A percentile compares a stretch with the other conserved stretches of the same genome.
phyloP scores from a whole-genome alignment of 2,113 vertebrate species.

The Neodontobutis hainanensis region DNA sequence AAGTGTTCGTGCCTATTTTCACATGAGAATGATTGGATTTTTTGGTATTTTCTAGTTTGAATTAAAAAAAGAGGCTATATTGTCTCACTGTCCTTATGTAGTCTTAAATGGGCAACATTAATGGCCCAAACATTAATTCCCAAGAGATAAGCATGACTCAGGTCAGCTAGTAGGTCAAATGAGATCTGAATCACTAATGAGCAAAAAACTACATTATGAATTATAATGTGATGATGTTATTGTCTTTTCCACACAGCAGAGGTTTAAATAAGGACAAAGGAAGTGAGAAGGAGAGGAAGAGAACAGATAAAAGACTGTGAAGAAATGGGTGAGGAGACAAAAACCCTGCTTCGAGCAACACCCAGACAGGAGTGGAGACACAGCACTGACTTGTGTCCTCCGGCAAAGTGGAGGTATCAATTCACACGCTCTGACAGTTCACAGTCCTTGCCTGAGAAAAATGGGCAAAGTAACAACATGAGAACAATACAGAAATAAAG shows the following conservation, averaged over 20 bases:
- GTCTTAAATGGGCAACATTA: neutral
- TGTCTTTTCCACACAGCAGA: neutral
- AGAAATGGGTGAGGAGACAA: slow-evolving; percentile 10
- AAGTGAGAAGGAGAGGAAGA: neutral
- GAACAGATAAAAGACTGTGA: slow-evolving; percentile 14
- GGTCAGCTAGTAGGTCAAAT: slow-evolving; percentile 19
- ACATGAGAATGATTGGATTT: no score
- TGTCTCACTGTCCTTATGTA: neutral
- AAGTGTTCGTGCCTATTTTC: slow-evolving; percentile 2
- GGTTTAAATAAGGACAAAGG: neutral
- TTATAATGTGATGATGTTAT: slow-evolving; percentile 8
- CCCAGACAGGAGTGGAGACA: slow-evolving; percentile 15
- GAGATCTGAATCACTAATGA: slow-evolving; percentile 26
- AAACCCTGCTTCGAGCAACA: slow-evolving; percentile 18
- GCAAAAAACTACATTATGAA: slow-evolving; percentile 15
- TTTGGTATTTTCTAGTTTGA: neutral
- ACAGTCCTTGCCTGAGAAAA: slow-evolving; percentile 10
- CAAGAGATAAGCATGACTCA: neutral
- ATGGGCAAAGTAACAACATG: neutral
- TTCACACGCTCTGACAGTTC: slow-evolving; percentile 34
- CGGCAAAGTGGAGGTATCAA: slow-evolving; percentile 38
- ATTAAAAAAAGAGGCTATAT: neutral
- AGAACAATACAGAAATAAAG: slow-evolving; percentile 2
- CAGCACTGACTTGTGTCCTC: slow-evolving; percentile 29
- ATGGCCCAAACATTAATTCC: slow-evolving; percentile 4